Evolutionary conservation across 53 echinoderm and acorn worm species (phyloP).

Genomic region (Holothuria leucospilota): DNA sequence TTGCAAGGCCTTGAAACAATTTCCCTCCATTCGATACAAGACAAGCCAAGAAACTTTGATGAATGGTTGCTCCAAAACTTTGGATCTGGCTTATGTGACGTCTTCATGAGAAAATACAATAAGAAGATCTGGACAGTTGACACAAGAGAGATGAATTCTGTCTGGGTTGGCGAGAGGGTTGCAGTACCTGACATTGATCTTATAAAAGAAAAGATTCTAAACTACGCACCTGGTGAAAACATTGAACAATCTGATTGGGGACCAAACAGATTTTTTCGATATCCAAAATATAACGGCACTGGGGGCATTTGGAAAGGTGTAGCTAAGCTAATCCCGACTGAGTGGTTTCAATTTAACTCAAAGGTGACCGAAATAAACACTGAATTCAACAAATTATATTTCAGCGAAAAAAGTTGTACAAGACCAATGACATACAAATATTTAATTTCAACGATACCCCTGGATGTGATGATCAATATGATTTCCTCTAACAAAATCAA

Average conservation of each 20-base stretch:
- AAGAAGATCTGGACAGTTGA: conserved; percentile 55
- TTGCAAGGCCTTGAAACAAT: conserved; percentile 43
- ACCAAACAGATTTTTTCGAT: not conserved
- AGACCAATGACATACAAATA: conserved; percentile 15
- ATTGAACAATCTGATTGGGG: not conserved
- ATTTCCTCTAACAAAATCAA: not conserved
- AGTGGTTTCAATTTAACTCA: conserved; percentile 53
- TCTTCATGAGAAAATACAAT: conserved; percentile 68
- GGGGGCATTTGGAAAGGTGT: conserved; percentile 52
- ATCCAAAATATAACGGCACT: conserved; percentile 52
- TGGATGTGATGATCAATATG: conserved; percentile 16
- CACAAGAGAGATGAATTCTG: not conserved
- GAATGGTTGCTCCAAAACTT: conserved; percentile 52
- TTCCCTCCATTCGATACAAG: not conserved
- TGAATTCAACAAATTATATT: not conserved
- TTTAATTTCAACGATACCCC: conserved; percentile 36
- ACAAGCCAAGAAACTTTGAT: conserved; percentile 49
- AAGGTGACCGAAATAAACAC: conserved; percentile 34
- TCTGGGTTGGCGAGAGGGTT: too few species aligned
- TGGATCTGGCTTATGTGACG: conserved; percentile 42
- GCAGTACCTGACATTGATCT: too few species aligned
- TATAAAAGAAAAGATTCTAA: not conserved
- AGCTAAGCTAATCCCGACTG: conserved; percentile 28
- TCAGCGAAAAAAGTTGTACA: not conserved
- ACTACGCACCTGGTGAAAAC: conserved; percentile 36